Conservation (phyloP, 1,140 invertebrate genomes). For the Drosophila cardini region DNA sequence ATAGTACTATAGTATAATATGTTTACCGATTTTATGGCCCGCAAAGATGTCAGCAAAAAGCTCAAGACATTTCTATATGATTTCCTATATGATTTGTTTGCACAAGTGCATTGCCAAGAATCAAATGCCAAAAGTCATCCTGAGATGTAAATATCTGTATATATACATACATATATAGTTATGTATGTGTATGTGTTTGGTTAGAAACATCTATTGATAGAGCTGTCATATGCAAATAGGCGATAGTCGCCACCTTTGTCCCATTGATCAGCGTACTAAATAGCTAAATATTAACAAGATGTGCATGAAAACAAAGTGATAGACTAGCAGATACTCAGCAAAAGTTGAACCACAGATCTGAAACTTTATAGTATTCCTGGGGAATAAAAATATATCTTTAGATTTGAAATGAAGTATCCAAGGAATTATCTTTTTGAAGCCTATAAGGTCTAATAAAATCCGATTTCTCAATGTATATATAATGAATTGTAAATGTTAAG, state of each 20-base stretch:
- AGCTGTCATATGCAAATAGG: slow-evolving; percentile 28
- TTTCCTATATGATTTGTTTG: slow-evolving; percentile 23
- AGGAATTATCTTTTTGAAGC: no score
- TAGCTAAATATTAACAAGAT: slow-evolving; percentile 4
- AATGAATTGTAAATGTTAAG: no score
- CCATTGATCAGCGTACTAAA: slow-evolving; percentile 13
- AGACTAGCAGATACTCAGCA: not conserved
- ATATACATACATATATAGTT: slow-evolving; percentile 11
- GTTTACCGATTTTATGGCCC: not conserved
- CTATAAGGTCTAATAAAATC: no score
- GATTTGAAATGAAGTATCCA: no score
- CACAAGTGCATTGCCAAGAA: slow-evolving; percentile 39
- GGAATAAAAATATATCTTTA: no score
- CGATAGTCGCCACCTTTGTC: slow-evolving; percentile 20
- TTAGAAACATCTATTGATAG: slow-evolving; percentile 22
- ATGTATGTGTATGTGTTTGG: slow-evolving; percentile 1
- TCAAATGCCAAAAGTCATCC: slow-evolving; percentile 50
- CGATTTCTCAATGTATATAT: no score
- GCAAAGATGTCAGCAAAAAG: no score
- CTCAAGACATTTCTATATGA: slow-evolving; percentile 4
- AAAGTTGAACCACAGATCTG: no score
- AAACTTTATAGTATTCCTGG: no score
- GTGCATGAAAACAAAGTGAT: not conserved
- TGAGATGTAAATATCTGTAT: not conserved
- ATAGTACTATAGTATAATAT: slow-evolving; percentile 11